Conservation (phyloP, 2,888 invertebrate species). For the Pammene aurita region DNA sequence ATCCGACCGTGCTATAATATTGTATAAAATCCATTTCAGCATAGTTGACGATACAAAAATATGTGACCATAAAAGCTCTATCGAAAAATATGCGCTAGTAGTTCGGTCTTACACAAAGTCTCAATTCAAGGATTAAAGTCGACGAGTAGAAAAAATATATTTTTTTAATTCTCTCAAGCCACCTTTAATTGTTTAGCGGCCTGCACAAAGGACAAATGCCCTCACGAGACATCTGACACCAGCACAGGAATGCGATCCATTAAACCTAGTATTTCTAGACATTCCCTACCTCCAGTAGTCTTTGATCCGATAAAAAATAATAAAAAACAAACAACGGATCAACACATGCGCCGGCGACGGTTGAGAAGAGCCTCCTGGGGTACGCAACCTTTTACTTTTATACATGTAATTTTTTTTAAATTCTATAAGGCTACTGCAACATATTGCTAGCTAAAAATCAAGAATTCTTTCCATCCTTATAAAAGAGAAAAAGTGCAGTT, state of each 20-base stretch:
- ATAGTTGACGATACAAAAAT: too few relatives aligned
- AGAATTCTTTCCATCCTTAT: too few relatives aligned
- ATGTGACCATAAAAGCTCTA: too few relatives aligned
- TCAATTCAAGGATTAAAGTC: too few relatives aligned
- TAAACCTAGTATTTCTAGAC: constrained; percentile 24
- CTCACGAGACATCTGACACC: constrained; percentile 24
- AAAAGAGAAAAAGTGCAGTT: too few relatives aligned
- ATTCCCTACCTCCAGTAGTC: constrained; percentile 31
- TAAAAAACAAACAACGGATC: constrained; percentile 59
- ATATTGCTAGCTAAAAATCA: too few relatives aligned
- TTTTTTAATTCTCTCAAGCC: neutral
- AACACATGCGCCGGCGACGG: constrained; percentile 57
- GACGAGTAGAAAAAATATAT: neutral
- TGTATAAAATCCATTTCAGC: too few relatives aligned
- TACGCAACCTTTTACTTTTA: constrained; percentile 51
- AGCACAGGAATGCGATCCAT: constrained; percentile 16
- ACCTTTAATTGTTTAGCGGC: constrained; percentile 21
- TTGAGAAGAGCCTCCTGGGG: constrained; percentile 60
- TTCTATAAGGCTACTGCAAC: too few relatives aligned
- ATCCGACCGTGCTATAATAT: too few relatives aligned
- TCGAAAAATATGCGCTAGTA: too few relatives aligned
- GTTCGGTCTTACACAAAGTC: too few relatives aligned
- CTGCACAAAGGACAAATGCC: constrained; percentile 26
- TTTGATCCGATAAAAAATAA: constrained; percentile 56
- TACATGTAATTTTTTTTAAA: too few relatives aligned